Evolutionary conservation across 2,888 invertebrate genomes (phyloP), one percentile per base, ranked within the genome.

Genomic region (Ditula angustiorana): DNA sequence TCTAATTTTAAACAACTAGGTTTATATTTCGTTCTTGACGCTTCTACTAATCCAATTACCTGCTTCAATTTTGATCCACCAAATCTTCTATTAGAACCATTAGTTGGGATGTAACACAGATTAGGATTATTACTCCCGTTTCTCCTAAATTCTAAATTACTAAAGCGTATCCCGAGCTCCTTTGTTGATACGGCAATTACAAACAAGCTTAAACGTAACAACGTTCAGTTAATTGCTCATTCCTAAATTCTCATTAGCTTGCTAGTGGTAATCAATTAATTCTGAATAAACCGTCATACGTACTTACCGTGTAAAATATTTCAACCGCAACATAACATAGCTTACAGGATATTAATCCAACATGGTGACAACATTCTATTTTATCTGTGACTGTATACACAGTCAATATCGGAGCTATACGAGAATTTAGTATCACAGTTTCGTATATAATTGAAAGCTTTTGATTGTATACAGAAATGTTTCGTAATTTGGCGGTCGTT

Each of bases 171-270:
- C 33, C 19, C 41, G 23, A 19, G 47, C 28, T 52, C 44, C 61
- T 65, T 59, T 77, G 78, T 80, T 81, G 76, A 71, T 74, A 73
- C 70, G 71, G 72, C 75, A 82, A 83, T 81, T 79, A 80, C 72
- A 71, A 80, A 78, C 74, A 72, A 65, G 64, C 74, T 71, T 71
- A 74, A 67, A 62, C 68, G 69, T 70, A 75, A 72, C 67, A 69
- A 58, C 72, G 67, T 76, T 70, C 64, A 71, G 73, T 71, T 74
- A 79, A 81, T 80, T 81, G 80, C 75, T 80, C 76, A 78, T 75
- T 74, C 73, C 71, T 59, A 76, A 81, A 75, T 76, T 75, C 74
- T 75, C 80, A 78, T 82, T 78, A 79, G 73, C 71, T 68, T 67
- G 56, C 62, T 70, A 10, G 78, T 70, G 5, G 78, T 76, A 77